Conservation (phyloP, 2,797 vertebrate species). For the Pseudochirops corinnae region DNA sequence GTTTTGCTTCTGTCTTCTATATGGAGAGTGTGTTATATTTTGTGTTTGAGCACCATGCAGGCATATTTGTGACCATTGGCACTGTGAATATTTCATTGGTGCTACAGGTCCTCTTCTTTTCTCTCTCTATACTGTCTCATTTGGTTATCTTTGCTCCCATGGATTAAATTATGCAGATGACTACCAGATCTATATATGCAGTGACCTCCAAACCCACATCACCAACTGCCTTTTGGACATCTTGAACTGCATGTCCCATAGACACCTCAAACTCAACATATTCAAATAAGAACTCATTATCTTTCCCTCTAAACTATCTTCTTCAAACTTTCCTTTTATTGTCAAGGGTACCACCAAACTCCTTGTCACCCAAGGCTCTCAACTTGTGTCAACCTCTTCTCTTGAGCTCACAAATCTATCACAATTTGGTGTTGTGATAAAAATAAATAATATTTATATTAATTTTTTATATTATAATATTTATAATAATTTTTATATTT, state of each 20-base stretch:
- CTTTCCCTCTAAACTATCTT: not conserved
- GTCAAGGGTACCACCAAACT: not conserved
- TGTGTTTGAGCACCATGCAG: too few species aligned
- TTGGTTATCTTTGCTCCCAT: not conserved
- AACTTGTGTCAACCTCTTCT: not conserved
- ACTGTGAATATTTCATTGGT: too few species aligned
- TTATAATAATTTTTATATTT: too few species aligned
- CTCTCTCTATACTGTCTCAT: not conserved
- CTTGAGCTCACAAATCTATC: not conserved
- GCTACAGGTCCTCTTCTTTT: not conserved
- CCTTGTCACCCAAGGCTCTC: not conserved
- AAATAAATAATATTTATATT: too few species aligned
- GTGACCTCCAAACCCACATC: not conserved
- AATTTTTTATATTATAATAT: too few species aligned
- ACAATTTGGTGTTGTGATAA: too few species aligned
- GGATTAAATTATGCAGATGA: not conserved
- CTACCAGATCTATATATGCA: not conserved
- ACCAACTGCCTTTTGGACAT: not conserved
- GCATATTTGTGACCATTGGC: too few species aligned
- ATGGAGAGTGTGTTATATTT: too few species aligned
- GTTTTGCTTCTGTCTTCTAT: too few species aligned
- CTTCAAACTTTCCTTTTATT: not conserved
- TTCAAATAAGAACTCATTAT: not conserved
- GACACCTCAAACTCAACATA: not conserved
- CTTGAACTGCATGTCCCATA: not conserved